These are phyloP conservation scores for Scyliorhinus canicula DNA, from an alignment of 2,797 vertebrate genomes.

Conservation along the genomic window DNA sequence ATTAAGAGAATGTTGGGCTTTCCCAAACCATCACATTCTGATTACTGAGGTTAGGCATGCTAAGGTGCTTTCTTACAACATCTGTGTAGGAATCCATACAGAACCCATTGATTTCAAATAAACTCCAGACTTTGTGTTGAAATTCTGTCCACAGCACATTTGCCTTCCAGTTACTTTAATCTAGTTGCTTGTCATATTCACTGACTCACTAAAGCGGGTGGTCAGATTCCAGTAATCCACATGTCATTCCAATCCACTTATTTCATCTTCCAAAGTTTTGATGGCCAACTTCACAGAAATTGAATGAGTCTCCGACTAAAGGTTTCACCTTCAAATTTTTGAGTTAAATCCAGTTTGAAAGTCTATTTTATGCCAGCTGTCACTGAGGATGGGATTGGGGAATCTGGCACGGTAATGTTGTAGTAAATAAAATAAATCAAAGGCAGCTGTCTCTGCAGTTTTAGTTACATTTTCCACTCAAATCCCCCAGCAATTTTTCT, in stretches of 20 bases:
- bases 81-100: background rate
- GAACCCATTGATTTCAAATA: constrained; percentile 16
- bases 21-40: background rate
- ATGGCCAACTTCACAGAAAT: constrained; percentile 17
- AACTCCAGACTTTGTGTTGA: background rate
- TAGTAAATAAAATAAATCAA: background rate
- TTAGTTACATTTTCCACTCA: constrained; percentile 15
- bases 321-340: constrained; percentile 23
- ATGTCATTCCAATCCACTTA: constrained; percentile 10
- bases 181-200: background rate
- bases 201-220: constrained; percentile 6
- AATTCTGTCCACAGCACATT: constrained; percentile 3
- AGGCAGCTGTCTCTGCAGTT: background rate
- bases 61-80: constrained; percentile 11
- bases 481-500: background rate
- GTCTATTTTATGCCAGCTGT: constrained; percentile 8
- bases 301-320: background rate
- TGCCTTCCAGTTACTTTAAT: constrained; percentile 31
- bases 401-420: constrained; percentile 2
- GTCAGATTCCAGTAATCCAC: constrained; percentile 14
- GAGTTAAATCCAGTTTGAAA: constrained; percentile 17
- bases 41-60: background rate
- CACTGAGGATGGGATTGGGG: background rate
- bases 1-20: constrained; percentile 4
- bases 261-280: constrained; percentile 13